phyloP scores from a whole-genome alignment of 1,140 invertebrate genomes.

The Brachionus sp. region DNA sequence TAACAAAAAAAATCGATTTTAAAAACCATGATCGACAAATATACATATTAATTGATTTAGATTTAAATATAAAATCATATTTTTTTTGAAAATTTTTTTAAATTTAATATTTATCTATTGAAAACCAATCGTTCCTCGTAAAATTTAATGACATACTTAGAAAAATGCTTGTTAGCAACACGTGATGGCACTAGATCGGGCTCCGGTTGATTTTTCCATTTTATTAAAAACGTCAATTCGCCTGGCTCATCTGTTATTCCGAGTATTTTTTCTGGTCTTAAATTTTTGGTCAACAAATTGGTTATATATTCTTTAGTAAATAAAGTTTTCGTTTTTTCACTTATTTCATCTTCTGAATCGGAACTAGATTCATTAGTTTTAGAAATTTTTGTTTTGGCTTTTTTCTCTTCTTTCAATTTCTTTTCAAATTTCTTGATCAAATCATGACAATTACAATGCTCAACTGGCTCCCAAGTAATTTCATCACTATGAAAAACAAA shows the following conservation, averaged over 20 bases:
- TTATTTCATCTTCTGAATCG: neutral
- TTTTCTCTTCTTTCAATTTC: neutral
- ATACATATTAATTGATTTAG: neutral
- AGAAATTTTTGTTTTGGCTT: slow-evolving; percentile 53
- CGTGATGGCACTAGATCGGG: slow-evolving; percentile 86
- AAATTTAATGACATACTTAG: slow-evolving; percentile 89
- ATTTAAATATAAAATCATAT: neutral
- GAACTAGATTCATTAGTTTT: neutral
- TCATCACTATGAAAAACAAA: neutral
- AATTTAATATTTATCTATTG: neutral
- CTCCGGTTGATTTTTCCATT: slow-evolving; percentile 92
- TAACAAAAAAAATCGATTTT: neutral
- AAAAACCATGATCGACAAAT: neutral
- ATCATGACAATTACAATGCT: slow-evolving; percentile 79
- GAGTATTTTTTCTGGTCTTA: slow-evolving; percentile 88
- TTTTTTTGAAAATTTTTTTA: neutral
- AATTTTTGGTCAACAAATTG: slow-evolving; percentile 74
- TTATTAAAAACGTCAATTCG: slow-evolving; percentile 93
- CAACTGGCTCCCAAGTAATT: slow-evolving; percentile 54
- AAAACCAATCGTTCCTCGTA: slow-evolving; percentile 84
- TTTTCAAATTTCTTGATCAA: slow-evolving; percentile 83
- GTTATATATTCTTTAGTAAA: slow-evolving; percentile 54
- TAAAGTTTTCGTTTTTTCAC: neutral
- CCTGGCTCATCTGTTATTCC: slow-evolving; percentile 77
- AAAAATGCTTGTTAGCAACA: slow-evolving; percentile 83